A percentile compares a stretch with the other conserved stretches of the same genome.
Evolutionary conservation across 2,797 vertebrate genomes (phyloP).

Genomic region (Gymnodraco acuticeps): DNA sequence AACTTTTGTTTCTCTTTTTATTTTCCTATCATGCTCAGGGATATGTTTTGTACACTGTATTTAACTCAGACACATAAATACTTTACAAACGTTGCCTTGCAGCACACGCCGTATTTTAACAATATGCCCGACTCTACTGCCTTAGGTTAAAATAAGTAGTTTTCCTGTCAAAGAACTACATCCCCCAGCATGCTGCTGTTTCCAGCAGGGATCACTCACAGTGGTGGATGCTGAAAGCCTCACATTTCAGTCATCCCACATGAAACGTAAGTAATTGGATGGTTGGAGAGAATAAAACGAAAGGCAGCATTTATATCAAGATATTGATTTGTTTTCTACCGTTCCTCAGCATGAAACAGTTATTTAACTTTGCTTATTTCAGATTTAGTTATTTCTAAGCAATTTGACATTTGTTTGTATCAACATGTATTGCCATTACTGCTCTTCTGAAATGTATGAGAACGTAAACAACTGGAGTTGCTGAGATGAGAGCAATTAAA

Average conservation of each 20-base stretch:
- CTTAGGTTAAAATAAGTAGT: slow-evolving; percentile 59
- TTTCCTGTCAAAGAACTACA: slow-evolving; percentile 59
- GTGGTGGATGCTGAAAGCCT: slow-evolving; percentile 28
- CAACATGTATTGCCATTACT: slow-evolving; percentile 3
- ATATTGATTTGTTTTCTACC: not conserved
- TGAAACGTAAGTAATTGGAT: slow-evolving; percentile 2
- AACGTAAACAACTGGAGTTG: not conserved
- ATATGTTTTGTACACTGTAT: slow-evolving; percentile 50
- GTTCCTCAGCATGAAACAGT: not conserved
- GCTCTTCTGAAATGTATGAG: slow-evolving; percentile 14
- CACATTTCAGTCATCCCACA: slow-evolving; percentile 29
- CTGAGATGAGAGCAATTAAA: slow-evolving; percentile 39
- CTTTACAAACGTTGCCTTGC: slow-evolving; percentile 59
- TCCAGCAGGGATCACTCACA: slow-evolving; percentile 47
- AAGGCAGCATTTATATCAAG: not conserved
- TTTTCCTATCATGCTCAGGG: slow-evolving; percentile 55
- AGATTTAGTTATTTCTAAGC: not conserved
- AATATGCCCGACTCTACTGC: slow-evolving; percentile 44
- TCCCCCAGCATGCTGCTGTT: slow-evolving; percentile 51
- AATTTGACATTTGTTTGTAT: not conserved
- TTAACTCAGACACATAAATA: slow-evolving; percentile 50
- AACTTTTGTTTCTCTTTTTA: slow-evolving; percentile 63
- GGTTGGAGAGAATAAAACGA: slow-evolving; percentile 4
- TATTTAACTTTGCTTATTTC: not conserved
- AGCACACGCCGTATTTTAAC: slow-evolving; percentile 58